Base-by-base conservation (phyloP, 2,797 vertebrate species). In the Hipposideros larvatus region DNA sequence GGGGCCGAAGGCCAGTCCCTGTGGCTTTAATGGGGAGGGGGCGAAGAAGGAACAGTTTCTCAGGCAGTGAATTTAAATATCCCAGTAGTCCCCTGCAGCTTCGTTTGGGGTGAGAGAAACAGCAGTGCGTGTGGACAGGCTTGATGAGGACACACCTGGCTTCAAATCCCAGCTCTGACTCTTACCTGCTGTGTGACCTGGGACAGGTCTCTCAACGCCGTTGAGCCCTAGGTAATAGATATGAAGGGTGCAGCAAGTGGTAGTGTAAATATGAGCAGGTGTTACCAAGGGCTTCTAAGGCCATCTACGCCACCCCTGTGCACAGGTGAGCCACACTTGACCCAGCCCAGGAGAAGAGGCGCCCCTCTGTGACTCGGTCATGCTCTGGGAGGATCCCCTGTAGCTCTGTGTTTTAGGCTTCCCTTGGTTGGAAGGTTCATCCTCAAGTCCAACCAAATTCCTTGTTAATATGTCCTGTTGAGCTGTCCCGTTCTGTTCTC, bases 401-500 rank as follows among this genome's bases (percentile, higher is more conserved):
- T 4, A 28, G 48, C 53, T 51, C 68, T 4, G 1, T 41, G 70
- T 43, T 87, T 84, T 88, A 22, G 55, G 61, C 77, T 95, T 84
- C 66, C 11, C 22, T 84, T 8, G 37, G 26, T 85, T 80, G 46
- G 63, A 95, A 68, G 14, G 24, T 51, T 82, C n/a, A 16, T 86
- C 46, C 48, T 86, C 26, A 41, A 79, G 46, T 87, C 79, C 90
- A 53, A 53, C 61, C 46, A 34, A 48, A 90, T 83, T 79, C 79
- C 77, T 90, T 90, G 41, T 41, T 48, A 59, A 48, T 86, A 9
- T 5, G 37, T 91, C 28, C 91, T 85, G 61, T 65, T 74, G 75
- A 93, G 90, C 70, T 2, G 0, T 79, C 28, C 91, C n/a, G 59
- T 70, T 92, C 71, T 85, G 46, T 87, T 92, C 91, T 93, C 95